Conservation (phyloP, 2,888 invertebrate species). For the Drosophila nr. perissopoda region DNA sequence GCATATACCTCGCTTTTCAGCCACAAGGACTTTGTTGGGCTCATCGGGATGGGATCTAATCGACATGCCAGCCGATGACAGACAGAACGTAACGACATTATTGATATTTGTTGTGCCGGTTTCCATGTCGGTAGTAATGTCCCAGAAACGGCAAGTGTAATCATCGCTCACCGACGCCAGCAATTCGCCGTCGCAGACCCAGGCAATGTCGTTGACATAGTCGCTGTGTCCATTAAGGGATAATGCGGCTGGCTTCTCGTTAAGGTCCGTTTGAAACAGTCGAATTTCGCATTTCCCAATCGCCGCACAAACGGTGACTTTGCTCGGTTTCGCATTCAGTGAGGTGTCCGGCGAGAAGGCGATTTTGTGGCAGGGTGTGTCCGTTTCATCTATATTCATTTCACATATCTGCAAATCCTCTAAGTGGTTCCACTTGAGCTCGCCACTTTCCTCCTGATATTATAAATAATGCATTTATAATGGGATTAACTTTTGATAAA, state of each 20-base stretch:
- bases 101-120: conserved; percentile 85
- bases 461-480: background rate
- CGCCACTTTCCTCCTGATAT: conserved; percentile 85
- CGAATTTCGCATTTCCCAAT: conserved; percentile 87
- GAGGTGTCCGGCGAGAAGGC: conserved; percentile 88
- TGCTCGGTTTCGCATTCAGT: conserved; percentile 87
- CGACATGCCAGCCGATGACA: conserved; percentile 89
- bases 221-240: conserved; percentile 87
- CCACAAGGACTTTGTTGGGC: conserved; percentile 89
- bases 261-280: conserved; percentile 86
- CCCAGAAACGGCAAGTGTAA: conserved; percentile 90
- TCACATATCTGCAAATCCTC: conserved; percentile 82
- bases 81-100: conserved; percentile 87
- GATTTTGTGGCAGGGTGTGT: conserved; percentile 86
- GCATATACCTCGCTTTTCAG: conserved; percentile 87
- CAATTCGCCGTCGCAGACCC: conserved; percentile 89
- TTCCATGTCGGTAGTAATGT: conserved; percentile 84
- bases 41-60: conserved; percentile 90
- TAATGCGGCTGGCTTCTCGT: conserved; percentile 84
- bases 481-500: background rate
- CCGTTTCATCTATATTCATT: conserved; percentile 85
- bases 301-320: conserved; percentile 85
- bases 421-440: conserved; percentile 86
- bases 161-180: conserved; percentile 92
- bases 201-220: conserved; percentile 89